Evolutionary conservation across 2,888 invertebrate species (phyloP).

Genomic region (Pandemis heparana): DNA sequence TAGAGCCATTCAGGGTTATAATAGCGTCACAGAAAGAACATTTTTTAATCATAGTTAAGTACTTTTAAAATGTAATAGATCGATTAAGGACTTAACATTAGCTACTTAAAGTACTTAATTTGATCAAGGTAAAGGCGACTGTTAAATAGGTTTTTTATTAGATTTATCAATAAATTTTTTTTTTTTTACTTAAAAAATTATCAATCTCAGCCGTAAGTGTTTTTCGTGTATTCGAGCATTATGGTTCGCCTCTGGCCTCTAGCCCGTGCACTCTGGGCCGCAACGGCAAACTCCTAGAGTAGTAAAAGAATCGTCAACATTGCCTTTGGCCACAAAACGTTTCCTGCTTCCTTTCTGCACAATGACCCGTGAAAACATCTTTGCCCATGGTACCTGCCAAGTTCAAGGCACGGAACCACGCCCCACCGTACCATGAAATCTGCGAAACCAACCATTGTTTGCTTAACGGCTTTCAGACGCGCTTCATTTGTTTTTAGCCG

Average conservation of each 20-base stretch:
- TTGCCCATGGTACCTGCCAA: conserved; percentile 36
- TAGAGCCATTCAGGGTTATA: neutral
- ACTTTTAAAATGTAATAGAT: conserved; percentile 2
- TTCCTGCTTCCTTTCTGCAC: conserved; percentile 26
- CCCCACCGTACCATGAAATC: conserved; percentile 46
- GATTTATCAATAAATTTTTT: no score
- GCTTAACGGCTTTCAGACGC: conserved; percentile 37
- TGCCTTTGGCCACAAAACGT: conserved; percentile 6
- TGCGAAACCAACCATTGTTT: conserved; percentile 47
- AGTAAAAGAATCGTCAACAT: neutral
- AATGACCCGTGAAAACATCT: conserved; percentile 39
- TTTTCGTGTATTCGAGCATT: no score
- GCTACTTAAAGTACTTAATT: neutral
- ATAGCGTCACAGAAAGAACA: conserved; percentile 1
- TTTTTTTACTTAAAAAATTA: no score
- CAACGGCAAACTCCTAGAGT: no score
- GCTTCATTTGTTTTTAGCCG: conserved; percentile 41
- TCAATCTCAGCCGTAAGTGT: no score
- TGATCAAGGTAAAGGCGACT: conserved; percentile 2
- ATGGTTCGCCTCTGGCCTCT: no score
- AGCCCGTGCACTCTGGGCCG: no score
- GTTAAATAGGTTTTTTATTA: neutral
- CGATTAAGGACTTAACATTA: neutral
- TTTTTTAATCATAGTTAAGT: neutral
- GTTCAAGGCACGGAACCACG: conserved; percentile 48